Percentiles rank a stretch among this genome's conserved stretches.
Conservation (phyloP, 2,113 vertebrate species). For the Percopsis transmontana region DNA sequence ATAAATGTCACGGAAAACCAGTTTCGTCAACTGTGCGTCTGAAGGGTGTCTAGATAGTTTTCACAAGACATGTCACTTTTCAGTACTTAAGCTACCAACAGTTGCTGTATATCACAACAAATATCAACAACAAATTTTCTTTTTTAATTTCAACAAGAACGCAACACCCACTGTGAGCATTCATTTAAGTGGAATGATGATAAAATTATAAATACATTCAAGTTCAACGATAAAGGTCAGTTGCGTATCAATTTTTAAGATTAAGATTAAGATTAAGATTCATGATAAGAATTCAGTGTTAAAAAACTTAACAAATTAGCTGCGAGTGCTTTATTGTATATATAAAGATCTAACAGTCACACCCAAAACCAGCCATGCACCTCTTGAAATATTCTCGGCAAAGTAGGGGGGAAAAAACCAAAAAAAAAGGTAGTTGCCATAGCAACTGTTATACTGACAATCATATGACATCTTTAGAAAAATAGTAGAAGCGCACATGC, state of each 20-base stretch:
- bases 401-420: background rate
- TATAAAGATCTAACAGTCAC: background rate
- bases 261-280: too few relatives aligned
- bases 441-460: background rate
- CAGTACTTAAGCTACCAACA: background rate
- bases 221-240: too few relatives aligned
- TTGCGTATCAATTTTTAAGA: background rate
- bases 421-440: background rate
- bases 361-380: conserved; percentile 1
- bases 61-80: background rate
- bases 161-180: too few relatives aligned
- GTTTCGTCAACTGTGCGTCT: background rate
- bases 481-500: background rate
- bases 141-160: too few relatives aligned
- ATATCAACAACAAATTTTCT: too few relatives aligned
- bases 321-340: too few relatives aligned
- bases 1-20: conserved; percentile 16
- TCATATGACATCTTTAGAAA: background rate
- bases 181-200: too few relatives aligned
- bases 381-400: background rate
- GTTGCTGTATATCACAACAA: conserved; percentile 6
- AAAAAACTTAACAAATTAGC: too few relatives aligned
- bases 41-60: background rate
- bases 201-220: too few relatives aligned
- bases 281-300: background rate